Conservation (phyloP, 2,888 invertebrate genomes). For the Lochmaea crataegi region DNA sequence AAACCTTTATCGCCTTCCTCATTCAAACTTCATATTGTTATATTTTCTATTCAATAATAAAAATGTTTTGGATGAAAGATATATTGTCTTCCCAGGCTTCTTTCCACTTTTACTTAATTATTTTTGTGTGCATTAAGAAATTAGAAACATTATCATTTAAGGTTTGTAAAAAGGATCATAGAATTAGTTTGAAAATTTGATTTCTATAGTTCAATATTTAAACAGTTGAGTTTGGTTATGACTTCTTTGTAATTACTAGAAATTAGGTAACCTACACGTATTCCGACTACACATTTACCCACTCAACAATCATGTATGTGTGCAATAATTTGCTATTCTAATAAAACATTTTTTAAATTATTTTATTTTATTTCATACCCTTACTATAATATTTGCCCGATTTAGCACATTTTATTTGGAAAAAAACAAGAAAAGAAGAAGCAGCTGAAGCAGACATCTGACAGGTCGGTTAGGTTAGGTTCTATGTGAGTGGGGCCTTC, state of each 20-base stretch:
- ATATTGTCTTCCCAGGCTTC: neutral
- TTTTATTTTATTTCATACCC: slow-evolving; percentile 5
- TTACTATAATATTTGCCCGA: no score
- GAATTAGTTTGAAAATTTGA: slow-evolving; percentile 13
- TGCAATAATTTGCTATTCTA: slow-evolving; percentile 61
- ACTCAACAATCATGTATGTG: slow-evolving; percentile 59
- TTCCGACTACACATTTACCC: slow-evolving; percentile 50
- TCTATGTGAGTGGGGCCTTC: no score
- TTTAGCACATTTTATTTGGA: no score
- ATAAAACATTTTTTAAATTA: slow-evolving; percentile 57
- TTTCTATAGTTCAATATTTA: slow-evolving; percentile 24
- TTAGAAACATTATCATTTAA: slow-evolving; percentile 29
- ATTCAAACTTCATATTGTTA: no score
- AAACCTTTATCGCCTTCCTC: neutral
- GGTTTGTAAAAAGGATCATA: slow-evolving; percentile 25
- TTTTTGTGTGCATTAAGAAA: neutral
- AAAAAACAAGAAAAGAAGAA: no score
- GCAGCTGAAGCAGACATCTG: no score
- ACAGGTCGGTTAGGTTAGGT: no score
- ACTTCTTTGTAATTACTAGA: slow-evolving; percentile 38
- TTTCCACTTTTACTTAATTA: neutral
- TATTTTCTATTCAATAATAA: no score
- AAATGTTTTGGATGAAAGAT: no score
- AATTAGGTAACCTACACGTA: slow-evolving; percentile 43
- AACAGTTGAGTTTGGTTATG: neutral